Base-by-base conservation (phyloP, 2,797 vertebrate species). In the Alectoris magna region DNA sequence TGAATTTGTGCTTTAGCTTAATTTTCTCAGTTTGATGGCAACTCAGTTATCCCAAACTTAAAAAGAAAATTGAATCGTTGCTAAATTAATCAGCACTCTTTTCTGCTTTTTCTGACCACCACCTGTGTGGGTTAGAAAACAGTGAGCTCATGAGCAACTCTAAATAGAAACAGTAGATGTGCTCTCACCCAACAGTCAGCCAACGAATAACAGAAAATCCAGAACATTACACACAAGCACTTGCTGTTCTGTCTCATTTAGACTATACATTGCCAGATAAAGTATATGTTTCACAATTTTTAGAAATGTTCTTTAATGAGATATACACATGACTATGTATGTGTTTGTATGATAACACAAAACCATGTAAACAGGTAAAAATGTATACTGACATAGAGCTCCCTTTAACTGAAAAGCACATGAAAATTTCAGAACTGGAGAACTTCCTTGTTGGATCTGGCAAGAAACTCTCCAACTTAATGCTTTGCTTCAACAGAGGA, bases 51-150 rank as follows among this genome's bases (percentile, higher is more conserved):
- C 31, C 10, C 24, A 67, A 44, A 71, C 10, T 55, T 86, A 73
- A 92, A 90, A 87, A 84, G 63, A 76, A 93, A 89, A 68, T 2
- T 4, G 43, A 88, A 62, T 64, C 15, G 67, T 78, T 81, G 34
- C 48, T 56, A 13, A 72, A 49, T 53, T 73, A 87, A 48, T 87
- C 64, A 94, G 16, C 23, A 64, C 16, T 21, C 31, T 88, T 87
- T 85, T 85, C 60, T 91, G 60, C 12, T 88, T 75, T 88, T 94
- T 58, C 69, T 93, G 73, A 76, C 72, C 68, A 68, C 77, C 68
- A 83, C 29, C 31, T 88, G 43, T 74, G 34, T 31, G 27, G 31
- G 59, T 95, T 95, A 81, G 58, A 88, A 62, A 80, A 95, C 55
- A 80, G 39, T 11, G 13, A 87, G 23, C n/a, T 77, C 69, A 83